phyloP scores from a whole-genome alignment of 2,113 vertebrate species.

The Carettochelys insculpta region DNA sequence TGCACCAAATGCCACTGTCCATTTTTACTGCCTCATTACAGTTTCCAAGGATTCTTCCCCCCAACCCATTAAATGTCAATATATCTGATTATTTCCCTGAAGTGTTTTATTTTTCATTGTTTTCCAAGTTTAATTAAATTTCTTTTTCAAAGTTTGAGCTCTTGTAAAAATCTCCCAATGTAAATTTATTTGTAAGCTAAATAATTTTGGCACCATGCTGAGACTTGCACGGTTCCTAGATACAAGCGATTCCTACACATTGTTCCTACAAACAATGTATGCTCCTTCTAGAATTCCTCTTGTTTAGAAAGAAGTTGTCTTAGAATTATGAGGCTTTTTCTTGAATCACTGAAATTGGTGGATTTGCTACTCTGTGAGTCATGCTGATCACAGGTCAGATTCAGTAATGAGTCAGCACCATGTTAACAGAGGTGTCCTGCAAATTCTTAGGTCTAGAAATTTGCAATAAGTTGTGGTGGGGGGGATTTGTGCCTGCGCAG shows the following conservation, averaged over 20 bases:
- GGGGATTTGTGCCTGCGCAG: too few species aligned
- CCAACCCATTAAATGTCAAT: neutral
- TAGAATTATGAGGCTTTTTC: neutral
- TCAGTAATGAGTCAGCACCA: neutral
- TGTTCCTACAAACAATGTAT: neutral
- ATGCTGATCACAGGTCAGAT: neutral
- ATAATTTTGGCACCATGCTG: neutral
- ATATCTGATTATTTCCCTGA: neutral
- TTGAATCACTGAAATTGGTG: neutral
- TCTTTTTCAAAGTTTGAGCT: neutral
- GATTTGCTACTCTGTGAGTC: neutral
- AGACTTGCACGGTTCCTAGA: neutral
- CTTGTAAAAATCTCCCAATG: neutral
- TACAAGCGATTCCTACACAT: too few species aligned
- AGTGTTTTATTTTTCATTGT: neutral
- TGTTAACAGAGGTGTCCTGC: neutral
- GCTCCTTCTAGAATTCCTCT: neutral
- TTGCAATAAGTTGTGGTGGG: neutral
- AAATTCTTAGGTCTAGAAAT: neutral
- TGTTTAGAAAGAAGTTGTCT: neutral
- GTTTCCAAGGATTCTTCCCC: neutral
- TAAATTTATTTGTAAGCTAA: neutral
- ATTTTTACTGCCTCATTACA: neutral
- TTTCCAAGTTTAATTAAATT: neutral
- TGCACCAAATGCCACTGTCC: neutral